Conservation (phyloP, 1,140 invertebrate species). For the Lepidotrigona ventralis region DNA sequence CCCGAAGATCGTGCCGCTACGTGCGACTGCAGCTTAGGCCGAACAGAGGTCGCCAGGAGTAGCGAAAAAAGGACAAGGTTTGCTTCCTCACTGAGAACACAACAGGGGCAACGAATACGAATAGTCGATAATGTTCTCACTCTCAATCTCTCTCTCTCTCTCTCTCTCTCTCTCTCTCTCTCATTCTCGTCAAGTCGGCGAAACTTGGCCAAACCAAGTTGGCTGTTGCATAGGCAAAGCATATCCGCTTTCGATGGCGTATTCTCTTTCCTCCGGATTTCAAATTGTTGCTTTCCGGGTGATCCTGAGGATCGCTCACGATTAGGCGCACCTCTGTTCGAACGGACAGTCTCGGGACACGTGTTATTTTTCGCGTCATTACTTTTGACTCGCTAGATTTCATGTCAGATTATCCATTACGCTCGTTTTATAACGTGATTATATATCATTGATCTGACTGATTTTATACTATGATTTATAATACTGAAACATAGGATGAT, state of each 20-base stretch:
- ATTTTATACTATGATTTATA: no score
- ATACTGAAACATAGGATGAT: no score
- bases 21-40: conserved; percentile 51
- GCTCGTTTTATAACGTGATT: no score
- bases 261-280: not conserved
- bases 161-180: no score
- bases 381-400: no score
- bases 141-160: no score
- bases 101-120: conserved; percentile 8
- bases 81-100: conserved; percentile 36
- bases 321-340: no score
- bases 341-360: no score
- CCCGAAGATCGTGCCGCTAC: conserved; percentile 36
- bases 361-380: no score
- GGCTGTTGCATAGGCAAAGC: not conserved
- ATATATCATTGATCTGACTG: no score
- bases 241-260: not conserved
- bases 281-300: not conserved
- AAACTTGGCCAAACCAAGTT: conserved; percentile 9
- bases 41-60: conserved; percentile 60
- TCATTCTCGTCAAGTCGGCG: not conserved
- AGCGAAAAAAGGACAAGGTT: conserved; percentile 42
- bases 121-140: conserved; percentile 45
- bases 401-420: no score
- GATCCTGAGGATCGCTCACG: no score